A percentile compares a stretch with the other conserved stretches of the same genome.
Conservation (phyloP, 2,797 vertebrate species). For the Cryptoprocta ferox region DNA sequence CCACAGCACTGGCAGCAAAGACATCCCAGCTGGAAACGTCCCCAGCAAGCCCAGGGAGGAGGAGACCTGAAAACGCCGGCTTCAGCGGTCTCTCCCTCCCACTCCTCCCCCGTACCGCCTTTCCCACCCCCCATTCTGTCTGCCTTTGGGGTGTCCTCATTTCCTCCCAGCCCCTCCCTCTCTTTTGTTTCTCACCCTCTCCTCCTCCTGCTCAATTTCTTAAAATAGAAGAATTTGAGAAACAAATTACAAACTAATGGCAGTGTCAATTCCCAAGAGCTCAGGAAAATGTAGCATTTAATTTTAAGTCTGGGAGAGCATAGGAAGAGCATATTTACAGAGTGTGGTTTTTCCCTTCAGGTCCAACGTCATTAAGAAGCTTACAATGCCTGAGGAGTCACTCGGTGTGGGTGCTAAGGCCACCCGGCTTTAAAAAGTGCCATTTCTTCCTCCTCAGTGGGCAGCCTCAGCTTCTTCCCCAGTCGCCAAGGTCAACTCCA, state of each 20-base stretch:
- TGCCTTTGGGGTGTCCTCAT: slow-evolving; percentile 23
- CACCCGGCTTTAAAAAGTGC: not conserved
- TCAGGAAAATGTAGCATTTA: slow-evolving; percentile 36
- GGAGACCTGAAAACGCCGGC: not conserved
- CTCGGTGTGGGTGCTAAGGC: not conserved
- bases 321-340: not conserved
- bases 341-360: not conserved
- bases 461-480: no score
- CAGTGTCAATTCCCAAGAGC: slow-evolving; percentile 19
- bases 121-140: not conserved
- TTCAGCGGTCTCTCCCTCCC: not conserved
- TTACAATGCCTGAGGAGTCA: accelerated
- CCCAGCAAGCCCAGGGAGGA: not conserved
- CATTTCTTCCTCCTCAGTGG: not conserved
- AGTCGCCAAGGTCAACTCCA: not conserved
- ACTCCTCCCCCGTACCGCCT: accelerated
- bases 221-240: slow-evolving; percentile 69
- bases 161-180: not conserved
- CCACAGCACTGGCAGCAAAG: not conserved
- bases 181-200: not conserved
- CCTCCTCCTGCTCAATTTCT: slow-evolving; percentile 58
- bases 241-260: slow-evolving; percentile 57
- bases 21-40: not conserved
- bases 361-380: not conserved
- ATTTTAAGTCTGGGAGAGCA: slow-evolving; percentile 13